Evolutionary conservation across 2,888 invertebrate genomes (phyloP).

Genomic region (Acleris holmiana): DNA sequence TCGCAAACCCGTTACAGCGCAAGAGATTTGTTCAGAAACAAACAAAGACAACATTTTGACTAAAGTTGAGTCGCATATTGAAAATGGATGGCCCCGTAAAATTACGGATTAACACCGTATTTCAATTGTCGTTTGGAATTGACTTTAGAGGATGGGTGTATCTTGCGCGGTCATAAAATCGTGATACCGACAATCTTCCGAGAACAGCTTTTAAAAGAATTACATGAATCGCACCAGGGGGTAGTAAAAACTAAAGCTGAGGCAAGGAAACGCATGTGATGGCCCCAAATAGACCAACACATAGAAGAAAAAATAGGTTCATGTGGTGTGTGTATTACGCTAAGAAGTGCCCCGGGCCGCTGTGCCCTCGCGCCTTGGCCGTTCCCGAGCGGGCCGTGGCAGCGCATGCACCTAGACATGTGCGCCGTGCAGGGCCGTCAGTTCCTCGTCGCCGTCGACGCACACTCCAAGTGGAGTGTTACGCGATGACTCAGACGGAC

Average conservation of each 20-base stretch:
- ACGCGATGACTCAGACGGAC: neutral
- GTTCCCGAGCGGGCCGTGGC: constrained; percentile 12
- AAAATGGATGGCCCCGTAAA: constrained; percentile 41
- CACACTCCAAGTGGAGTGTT: constrained; percentile 4
- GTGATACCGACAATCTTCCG: neutral
- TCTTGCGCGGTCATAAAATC: constrained; percentile 6
- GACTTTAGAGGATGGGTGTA: constrained; percentile 1
- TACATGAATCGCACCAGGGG: too few relatives aligned
- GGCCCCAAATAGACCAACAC: too few relatives aligned
- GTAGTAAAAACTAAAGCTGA: too few relatives aligned
- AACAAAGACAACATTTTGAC: too few relatives aligned
- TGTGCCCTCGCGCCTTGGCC: constrained; percentile 8
- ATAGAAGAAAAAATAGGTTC: too few relatives aligned
- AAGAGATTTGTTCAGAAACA: too few relatives aligned
- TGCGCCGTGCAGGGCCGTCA: neutral
- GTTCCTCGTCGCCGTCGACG: neutral
- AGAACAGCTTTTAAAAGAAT: too few relatives aligned
- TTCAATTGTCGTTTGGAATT: constrained; percentile 3
- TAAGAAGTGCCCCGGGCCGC: too few relatives aligned
- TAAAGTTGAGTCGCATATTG: neutral
- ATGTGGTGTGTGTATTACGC: too few relatives aligned
- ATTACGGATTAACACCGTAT: constrained; percentile 19
- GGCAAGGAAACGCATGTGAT: too few relatives aligned
- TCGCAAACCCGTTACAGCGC: too few relatives aligned
- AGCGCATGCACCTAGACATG: neutral